These are phyloP conservation scores for Pandemis cinnamomeana DNA, from an alignment of 2,888 invertebrate genomes.

Conservation along the genomic window DNA sequence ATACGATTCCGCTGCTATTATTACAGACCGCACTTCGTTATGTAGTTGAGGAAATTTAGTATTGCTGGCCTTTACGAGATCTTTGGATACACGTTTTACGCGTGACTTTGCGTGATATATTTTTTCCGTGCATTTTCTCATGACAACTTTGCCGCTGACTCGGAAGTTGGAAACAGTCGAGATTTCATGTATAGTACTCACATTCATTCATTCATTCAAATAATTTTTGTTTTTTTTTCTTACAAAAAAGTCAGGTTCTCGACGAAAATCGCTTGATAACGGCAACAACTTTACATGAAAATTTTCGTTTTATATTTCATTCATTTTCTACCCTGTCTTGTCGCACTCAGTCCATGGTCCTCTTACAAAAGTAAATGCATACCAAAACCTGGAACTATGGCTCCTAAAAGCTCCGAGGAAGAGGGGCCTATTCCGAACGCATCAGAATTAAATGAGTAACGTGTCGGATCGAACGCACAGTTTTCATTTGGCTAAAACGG, in stretches of 20 bases:
- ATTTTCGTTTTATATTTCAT: no score
- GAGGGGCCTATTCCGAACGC: background rate
- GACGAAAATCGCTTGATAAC: no score
- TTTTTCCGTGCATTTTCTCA: background rate
- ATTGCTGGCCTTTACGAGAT: constrained; percentile 26
- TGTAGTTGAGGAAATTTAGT: constrained; percentile 42
- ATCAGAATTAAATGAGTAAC: constrained; percentile 13
- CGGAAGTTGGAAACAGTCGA: no score
- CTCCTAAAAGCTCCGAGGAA: background rate
- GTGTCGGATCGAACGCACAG: constrained; percentile 17
- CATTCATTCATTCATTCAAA: no score
- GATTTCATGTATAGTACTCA: no score
- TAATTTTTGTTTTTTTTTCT: no score
- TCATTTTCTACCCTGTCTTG: no score
- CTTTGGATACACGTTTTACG: background rate
- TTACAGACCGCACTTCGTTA: constrained; percentile 50
- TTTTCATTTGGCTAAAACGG: constrained; percentile 40
- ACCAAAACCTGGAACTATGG: background rate
- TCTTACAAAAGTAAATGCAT: background rate
- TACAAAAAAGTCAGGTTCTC: no score
- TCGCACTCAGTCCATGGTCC: background rate
- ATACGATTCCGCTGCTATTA: constrained; percentile 61
- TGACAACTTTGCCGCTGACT: no score
- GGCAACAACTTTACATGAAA: no score
- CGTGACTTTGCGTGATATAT: background rate